Percentiles rank a stretch among this genome's conserved stretches.
Evolutionary conservation across 2,797 vertebrate species (phyloP).

Genomic region (Chelon auratus): DNA sequence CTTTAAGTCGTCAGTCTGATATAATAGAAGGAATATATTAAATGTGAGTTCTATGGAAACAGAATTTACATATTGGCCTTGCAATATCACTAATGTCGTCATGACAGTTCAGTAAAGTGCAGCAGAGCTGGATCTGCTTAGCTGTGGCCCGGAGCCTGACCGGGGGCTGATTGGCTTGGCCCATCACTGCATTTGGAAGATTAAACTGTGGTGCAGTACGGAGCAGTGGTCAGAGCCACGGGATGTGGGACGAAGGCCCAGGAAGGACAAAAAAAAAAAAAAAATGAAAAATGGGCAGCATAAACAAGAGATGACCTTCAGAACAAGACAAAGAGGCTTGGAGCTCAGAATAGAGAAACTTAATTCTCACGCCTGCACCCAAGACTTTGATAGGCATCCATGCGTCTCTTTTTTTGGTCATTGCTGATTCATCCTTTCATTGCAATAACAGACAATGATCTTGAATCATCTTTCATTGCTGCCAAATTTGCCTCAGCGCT

Average conservation of each 20-base stretch:
- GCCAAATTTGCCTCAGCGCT: slow-evolving; percentile 34
- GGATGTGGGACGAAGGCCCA: slow-evolving; percentile 68
- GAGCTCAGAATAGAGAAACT: slow-evolving; percentile 75
- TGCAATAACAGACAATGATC: slow-evolving; percentile 48
- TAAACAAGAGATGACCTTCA: slow-evolving; percentile 78
- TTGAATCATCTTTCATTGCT: slow-evolving; percentile 65
- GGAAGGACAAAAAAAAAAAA: slow-evolving; percentile 60
- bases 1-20: slow-evolving; percentile 14
- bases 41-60: slow-evolving; percentile 3
- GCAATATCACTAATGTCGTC: slow-evolving; percentile 37
- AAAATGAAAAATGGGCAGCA: slow-evolving; percentile 36
- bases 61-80: not conserved
- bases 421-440: slow-evolving; percentile 65
- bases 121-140: slow-evolving; percentile 60
- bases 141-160: slow-evolving; percentile 45
- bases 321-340: slow-evolving; percentile 60
- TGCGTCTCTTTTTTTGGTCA: slow-evolving; percentile 24
- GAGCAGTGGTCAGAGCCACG: slow-evolving; percentile 62
- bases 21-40: slow-evolving; percentile 5
- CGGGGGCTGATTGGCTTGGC: slow-evolving; percentile 71
- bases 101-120: slow-evolving; percentile 27
- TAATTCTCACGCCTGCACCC: slow-evolving; percentile 60
- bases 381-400: slow-evolving; percentile 52
- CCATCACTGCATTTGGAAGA: slow-evolving; percentile 76
- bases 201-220: slow-evolving; percentile 78